Conservation (phyloP, 2,113 vertebrate species). For the Benitochromis conjunctus region DNA sequence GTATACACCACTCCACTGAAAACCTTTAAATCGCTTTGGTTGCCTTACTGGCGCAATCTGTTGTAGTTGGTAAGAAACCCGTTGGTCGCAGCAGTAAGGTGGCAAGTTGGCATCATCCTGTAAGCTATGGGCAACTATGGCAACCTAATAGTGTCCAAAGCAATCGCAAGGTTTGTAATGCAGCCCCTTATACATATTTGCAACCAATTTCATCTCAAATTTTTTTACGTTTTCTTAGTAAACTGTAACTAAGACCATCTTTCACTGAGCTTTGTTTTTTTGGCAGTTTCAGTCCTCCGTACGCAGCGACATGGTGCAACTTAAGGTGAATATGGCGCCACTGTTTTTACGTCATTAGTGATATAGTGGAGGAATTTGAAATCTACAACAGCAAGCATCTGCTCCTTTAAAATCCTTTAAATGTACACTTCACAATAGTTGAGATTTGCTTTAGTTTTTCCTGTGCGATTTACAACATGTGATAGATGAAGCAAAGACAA, state of each 20-base stretch:
- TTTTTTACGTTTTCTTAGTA: background rate
- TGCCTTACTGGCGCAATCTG: background rate
- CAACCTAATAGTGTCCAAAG: background rate
- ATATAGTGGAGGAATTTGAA: background rate
- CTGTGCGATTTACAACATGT: background rate
- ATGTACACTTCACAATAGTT: background rate
- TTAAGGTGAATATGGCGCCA: background rate
- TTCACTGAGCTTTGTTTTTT: background rate
- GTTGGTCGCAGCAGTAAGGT: background rate
- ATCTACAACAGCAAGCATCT: slow-evolving; percentile 9
- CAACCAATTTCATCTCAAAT: background rate
- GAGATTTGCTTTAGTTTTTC: background rate
- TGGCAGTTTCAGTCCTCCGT: background rate
- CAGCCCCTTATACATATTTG: background rate
- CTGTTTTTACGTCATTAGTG: background rate
- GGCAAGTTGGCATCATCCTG: background rate
- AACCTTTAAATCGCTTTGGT: background rate
- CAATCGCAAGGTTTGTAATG: background rate
- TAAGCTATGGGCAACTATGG: background rate
- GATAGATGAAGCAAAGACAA: slow-evolving; percentile 2
- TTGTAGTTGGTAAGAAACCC: background rate
- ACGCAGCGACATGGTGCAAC: background rate
- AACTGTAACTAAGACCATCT: background rate
- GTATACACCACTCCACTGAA: background rate
- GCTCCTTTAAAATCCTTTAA: slow-evolving; percentile 5